phyloP scores from a whole-genome alignment of 2,888 invertebrate species.

The Campopleginae sp. region DNA sequence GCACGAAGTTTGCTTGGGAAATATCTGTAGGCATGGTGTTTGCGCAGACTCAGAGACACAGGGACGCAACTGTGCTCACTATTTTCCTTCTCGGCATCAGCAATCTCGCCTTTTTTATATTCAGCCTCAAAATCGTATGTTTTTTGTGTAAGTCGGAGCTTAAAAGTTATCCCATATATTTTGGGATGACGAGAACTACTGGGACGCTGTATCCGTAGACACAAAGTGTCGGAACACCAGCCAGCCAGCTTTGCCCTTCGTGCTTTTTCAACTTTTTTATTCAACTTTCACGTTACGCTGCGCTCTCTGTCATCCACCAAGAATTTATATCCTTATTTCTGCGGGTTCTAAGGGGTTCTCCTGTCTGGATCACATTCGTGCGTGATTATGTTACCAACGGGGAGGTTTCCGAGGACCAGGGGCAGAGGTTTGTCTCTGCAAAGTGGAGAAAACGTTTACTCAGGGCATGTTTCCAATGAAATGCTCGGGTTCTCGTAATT shows the following conservation, averaged over 20 bases:
- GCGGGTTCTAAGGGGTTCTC: background rate
- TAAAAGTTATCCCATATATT: slow-evolving; percentile 76
- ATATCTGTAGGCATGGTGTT: slow-evolving; percentile 14
- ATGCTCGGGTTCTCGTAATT: slow-evolving; percentile 65
- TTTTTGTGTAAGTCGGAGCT: slow-evolving; percentile 67
- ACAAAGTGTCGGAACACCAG: slow-evolving; percentile 17
- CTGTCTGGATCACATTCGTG: background rate
- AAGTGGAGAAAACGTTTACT: no score
- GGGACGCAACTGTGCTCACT: slow-evolving; percentile 4
- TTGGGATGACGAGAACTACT: slow-evolving; percentile 58
- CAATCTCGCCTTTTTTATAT: background rate
- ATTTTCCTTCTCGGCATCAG: background rate
- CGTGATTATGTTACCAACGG: background rate
- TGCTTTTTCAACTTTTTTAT: slow-evolving; percentile 73
- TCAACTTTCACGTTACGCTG: slow-evolving; percentile 63
- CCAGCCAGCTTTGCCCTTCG: slow-evolving; percentile 56
- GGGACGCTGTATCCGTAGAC: background rate
- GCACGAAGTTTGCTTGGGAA: background rate
- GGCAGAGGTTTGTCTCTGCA: background rate
- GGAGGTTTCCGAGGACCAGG: background rate
- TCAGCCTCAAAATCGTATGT: slow-evolving; percentile 20
- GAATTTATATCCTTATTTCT: background rate
- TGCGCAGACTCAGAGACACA: background rate
- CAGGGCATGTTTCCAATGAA: slow-evolving; percentile 62
- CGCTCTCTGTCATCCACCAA: background rate